Evolutionary conservation across 2,888 invertebrate genomes (phyloP), one percentile per base, ranked within the genome.

Genomic region (Bombyx huttoni): DNA sequence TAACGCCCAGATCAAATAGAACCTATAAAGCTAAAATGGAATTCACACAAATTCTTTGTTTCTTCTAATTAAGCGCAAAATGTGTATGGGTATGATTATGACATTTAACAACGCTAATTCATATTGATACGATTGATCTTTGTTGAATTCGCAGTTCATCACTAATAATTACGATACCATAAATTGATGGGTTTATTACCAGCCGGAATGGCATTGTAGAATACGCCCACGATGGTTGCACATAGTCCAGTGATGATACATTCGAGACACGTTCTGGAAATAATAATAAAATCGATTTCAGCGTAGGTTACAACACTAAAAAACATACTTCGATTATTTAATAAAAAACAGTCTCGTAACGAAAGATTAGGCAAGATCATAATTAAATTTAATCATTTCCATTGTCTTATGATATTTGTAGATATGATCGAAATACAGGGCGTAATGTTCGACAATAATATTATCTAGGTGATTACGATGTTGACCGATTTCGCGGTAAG

Each of bases 181-280:
- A 78, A 81, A 81, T 81, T 81, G 74, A 74, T 81, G 79, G 76
- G 86, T 85, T 86, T 85, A 86, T 78, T 86, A 85, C 73, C 85
- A 81, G 81, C 57, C 81, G 76, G 5, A 70, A 64, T 69, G 73
- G 65, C 75, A 72, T 75, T 74, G 78, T 76, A 68, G 67, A 69
- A 64, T 64, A 59, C 58, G 65, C 70, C 73, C 71, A 74, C 74
- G 69, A 71, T 58, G 70, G 62, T 59, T 62, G 56, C 56, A 40
- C 40, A 58, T 53, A 60, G 52, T 61, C 56, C 50, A 53, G 58
- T 58, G 56, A 8, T 12, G 40, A 40, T 40, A 40, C 40, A 40
- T 10, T 12, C 40, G 9, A 40, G 40, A 40, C 40, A 40, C 57
- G 51, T 52, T 46, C 50, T 56, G 56, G 49, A 49, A 49, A 49